Conservation (phyloP, 1,140 invertebrate genomes). For the Bicyclus anynana region DNA sequence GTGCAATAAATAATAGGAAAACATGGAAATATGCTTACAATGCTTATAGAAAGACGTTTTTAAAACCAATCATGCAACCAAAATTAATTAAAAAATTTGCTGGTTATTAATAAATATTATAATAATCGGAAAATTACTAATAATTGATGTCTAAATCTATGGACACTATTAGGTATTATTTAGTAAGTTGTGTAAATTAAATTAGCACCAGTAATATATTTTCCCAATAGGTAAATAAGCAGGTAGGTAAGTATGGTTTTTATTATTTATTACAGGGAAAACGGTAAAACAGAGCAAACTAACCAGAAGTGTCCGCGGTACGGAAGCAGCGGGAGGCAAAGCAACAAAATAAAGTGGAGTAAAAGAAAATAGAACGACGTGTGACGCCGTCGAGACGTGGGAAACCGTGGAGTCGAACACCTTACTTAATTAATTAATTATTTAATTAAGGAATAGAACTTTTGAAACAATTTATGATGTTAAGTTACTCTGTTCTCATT, state of each 20-base stretch:
- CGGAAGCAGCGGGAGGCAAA: constrained; percentile 65
- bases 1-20: not conserved
- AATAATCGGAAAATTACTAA: too few species aligned
- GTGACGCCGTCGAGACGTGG: constrained; percentile 29
- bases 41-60: too few species aligned
- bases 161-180: not conserved
- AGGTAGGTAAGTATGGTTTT: constrained; percentile 20
- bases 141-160: too few species aligned
- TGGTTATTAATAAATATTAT: too few species aligned
- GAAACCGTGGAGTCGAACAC: constrained; percentile 32
- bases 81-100: too few species aligned
- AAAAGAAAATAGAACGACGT: constrained; percentile 64
- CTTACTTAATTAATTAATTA: constrained; percentile 2
- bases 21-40: too few species aligned
- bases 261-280: constrained; percentile 74
- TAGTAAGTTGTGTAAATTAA: not conserved
- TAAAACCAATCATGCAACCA: too few species aligned
- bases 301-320: constrained; percentile 70
- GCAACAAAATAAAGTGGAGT: constrained; percentile 61
- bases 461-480: too few species aligned
- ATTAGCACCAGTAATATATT: not conserved
- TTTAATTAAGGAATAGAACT: not conserved
- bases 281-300: constrained; percentile 56
- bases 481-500: too few species aligned
- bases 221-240: not conserved